A percentile compares a stretch with the other conserved stretches of the same genome.
phyloP scores from a whole-genome alignment of 2,888 invertebrate genomes.

The Acanthosepion pharaonis region DNA sequence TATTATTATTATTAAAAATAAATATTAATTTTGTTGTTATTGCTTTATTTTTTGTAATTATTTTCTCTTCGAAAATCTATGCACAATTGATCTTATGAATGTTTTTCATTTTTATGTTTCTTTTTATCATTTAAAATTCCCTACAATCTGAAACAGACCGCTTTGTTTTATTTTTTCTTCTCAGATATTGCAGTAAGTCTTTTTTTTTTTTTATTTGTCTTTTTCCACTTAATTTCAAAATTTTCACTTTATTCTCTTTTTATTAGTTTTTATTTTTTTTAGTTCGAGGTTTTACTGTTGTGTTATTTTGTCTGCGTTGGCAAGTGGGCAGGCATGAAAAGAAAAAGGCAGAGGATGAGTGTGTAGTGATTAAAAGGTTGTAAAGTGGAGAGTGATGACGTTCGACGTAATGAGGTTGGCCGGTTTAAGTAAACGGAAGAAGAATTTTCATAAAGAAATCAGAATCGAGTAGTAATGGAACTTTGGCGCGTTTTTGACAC shows the following conservation, averaged over 20 bases:
- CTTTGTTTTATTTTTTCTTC: background rate
- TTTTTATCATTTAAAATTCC: conserved; percentile 4
- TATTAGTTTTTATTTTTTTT: background rate
- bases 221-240: background rate
- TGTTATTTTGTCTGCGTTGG: background rate
- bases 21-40: background rate
- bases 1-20: background rate
- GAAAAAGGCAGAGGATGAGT: background rate
- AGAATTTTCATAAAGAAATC: conserved; percentile 33
- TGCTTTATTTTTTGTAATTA: background rate
- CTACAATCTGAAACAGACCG: background rate
- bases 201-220: background rate
- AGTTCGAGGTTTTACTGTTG: background rate
- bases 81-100: background rate
- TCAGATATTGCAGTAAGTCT: background rate
- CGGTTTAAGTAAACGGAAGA: conserved; percentile 9
- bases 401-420: conserved; percentile 33
- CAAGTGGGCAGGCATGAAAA: conserved; percentile 8
- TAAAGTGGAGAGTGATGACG: conserved; percentile 23
- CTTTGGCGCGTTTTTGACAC: conserved; percentile 33
- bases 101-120: background rate
- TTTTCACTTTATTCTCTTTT: background rate
- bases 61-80: background rate
- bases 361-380: conserved; percentile 23
- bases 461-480: conserved; percentile 33